Base-by-base conservation (phyloP, 2,113 vertebrate genomes). In the Trogon melanurus region DNA sequence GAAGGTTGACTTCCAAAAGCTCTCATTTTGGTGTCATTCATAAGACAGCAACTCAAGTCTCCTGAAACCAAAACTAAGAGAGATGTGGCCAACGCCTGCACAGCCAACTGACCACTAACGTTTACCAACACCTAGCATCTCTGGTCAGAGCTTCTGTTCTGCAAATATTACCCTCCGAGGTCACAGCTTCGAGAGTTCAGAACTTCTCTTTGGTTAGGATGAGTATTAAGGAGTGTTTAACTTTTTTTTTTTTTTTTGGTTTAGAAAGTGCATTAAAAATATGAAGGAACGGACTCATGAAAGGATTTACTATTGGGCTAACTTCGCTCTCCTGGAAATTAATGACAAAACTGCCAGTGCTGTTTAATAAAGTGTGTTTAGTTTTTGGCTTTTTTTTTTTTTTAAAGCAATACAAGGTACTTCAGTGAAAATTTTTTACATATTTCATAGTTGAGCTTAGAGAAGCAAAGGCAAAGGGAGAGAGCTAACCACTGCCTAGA, bases 81-180 rank as follows among this genome's bases (percentile, higher is more conserved):
- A 86, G 29, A 82, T 47, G 58, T 60, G 79, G 90, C 72, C 61
- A 47, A n/a, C 13, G 70, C 62, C 67, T 86, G 69, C 61, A 75
- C 5, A 47, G 64, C 58, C 82, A 93, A 25, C 74, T 79, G 84
- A 92, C 91, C 74, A 38, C 94, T 76, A 71, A 94, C 1, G 1
- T 90, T 92, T 87, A 94, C 79, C 93, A 87, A 92, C 66, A 73
- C 81, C 83, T 45, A 85, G 62, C 76, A 93, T 32, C 79, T 88
- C 91, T 91, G 92, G 53, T 81, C 79, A 78, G 92, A 79, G 69
- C 84, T 83, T 97, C 76, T 96, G 85, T 93, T 95, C 94, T 41
- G 62, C 93, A 96, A 91, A 96, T 94, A 93, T 70, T 95, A 66
- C 87, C 87, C 83, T 93, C 72, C 73, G 60, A 88, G 76, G 94